phyloP scores from a whole-genome alignment of 2,888 invertebrate species.

The Drosophila atripex region DNA sequence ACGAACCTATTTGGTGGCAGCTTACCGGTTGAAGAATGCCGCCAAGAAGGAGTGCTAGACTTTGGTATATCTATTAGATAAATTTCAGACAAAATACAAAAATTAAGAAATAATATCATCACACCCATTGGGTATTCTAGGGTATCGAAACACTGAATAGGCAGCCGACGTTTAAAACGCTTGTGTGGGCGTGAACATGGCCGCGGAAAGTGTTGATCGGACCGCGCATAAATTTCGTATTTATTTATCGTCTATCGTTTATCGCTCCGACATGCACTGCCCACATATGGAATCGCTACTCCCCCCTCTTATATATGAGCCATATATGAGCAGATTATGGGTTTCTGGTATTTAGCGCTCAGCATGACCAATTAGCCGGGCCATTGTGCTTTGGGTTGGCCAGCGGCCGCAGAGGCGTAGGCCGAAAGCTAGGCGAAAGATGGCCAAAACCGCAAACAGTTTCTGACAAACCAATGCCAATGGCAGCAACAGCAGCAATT shows the following conservation, averaged over 20 bases:
- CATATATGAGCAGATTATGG: constrained; percentile 66
- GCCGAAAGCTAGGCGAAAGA: constrained; percentile 50
- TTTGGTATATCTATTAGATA: neutral
- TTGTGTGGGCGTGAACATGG: constrained; percentile 69
- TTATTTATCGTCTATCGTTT: constrained; percentile 66
- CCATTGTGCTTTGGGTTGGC: constrained; percentile 39
- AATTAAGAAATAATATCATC: no score
- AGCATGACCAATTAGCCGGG: constrained; percentile 67
- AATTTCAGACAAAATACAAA: no score
- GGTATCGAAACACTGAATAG: constrained; percentile 41
- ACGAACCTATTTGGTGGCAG: constrained; percentile 39
- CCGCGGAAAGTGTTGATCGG: constrained; percentile 69
- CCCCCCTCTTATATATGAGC: constrained; percentile 33
- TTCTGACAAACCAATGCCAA: constrained; percentile 32
- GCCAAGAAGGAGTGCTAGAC: constrained; percentile 3
- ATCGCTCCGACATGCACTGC: constrained; percentile 52
- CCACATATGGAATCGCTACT: constrained; percentile 49
- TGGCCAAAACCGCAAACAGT: constrained; percentile 41
- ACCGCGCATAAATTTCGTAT: constrained; percentile 70
- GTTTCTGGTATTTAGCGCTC: constrained; percentile 63
- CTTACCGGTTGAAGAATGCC: constrained; percentile 15
- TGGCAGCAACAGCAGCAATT: constrained; percentile 40
- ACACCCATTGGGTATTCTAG: neutral
- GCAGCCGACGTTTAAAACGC: constrained; percentile 35
- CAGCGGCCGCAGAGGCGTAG: constrained; percentile 38